These are phyloP conservation scores for Toxonevra muliebris DNA, from an alignment of 2,888 invertebrate genomes.

Conservation along the genomic window DNA sequence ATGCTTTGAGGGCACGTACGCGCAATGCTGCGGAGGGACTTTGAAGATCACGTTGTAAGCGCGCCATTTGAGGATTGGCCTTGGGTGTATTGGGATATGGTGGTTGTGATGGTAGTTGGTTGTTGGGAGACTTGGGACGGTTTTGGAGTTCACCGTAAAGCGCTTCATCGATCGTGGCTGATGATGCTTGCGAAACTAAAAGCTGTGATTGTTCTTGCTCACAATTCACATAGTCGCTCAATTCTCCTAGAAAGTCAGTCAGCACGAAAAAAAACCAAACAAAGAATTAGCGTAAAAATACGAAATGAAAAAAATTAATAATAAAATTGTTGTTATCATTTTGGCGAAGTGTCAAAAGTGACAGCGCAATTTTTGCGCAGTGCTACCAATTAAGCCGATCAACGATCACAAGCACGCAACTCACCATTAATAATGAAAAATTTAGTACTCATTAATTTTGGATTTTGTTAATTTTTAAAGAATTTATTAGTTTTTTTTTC, in stretches of 20 bases:
- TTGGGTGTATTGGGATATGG: slow-evolving; percentile 34
- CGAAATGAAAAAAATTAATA: not conserved
- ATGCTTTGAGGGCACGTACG: slow-evolving; percentile 56
- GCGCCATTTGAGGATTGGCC: slow-evolving; percentile 42
- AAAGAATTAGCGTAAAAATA: not conserved
- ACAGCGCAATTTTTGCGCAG: slow-evolving; percentile 28
- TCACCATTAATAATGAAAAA: slow-evolving; percentile 33
- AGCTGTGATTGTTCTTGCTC: slow-evolving; percentile 34
- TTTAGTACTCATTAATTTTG: slow-evolving; percentile 36
- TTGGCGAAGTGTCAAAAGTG: slow-evolving; percentile 23
- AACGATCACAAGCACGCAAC: not conserved
- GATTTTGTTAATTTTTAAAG: slow-evolving; percentile 19
- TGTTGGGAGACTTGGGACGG: not conserved
- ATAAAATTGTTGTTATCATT: slow-evolving; percentile 22
- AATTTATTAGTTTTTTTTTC: slow-evolving; percentile 12
- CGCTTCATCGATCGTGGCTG: slow-evolving; percentile 12
- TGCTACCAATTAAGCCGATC: slow-evolving; percentile 19
- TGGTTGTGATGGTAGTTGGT: slow-evolving; percentile 27
- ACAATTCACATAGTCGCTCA: slow-evolving; percentile 38
- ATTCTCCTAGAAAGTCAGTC: slow-evolving; percentile 25
- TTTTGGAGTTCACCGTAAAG: slow-evolving; percentile 26
- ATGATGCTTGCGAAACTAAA: slow-evolving; percentile 21
- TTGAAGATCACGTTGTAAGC: slow-evolving; percentile 60
- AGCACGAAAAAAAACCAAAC: not conserved
- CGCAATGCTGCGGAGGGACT: slow-evolving; percentile 59